Evolutionary conservation across 2,888 invertebrate genomes (phyloP).

Genomic region (Tricholauxania praeusta): DNA sequence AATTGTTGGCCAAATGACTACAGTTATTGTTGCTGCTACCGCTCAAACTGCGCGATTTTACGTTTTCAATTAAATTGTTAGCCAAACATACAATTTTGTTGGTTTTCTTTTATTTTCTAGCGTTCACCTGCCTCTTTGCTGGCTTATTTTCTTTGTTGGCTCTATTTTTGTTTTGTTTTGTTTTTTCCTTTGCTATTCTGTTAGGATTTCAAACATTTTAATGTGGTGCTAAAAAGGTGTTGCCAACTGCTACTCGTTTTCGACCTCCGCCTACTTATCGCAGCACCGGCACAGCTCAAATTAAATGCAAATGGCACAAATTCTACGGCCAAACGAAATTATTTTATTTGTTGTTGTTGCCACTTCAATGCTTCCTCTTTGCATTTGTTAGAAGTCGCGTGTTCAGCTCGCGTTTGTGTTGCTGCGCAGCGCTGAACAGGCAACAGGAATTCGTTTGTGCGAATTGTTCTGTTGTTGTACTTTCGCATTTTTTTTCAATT

Average conservation of each 20-base stretch:
- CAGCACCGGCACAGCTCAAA: neutral
- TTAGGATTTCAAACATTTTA: slow-evolving; percentile 29
- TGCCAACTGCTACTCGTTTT: slow-evolving; percentile 13
- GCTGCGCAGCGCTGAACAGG: too few species aligned
- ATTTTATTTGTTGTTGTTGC: neutral
- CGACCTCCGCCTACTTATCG: neutral
- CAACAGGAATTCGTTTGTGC: slow-evolving; percentile 3
- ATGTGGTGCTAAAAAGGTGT: slow-evolving; percentile 38
- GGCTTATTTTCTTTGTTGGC: too few species aligned
- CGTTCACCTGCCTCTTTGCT: too few species aligned
- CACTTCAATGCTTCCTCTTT: neutral
- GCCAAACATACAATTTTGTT: slow-evolving; percentile 12
- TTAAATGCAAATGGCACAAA: slow-evolving; percentile 23
- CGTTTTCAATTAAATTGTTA: slow-evolving; percentile 34
- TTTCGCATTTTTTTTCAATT: neutral
- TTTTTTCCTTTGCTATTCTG: neutral
- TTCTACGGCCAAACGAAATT: neutral
- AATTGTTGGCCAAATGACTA: slow-evolving; percentile 15
- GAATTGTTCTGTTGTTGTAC: neutral
- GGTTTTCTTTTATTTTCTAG: too few species aligned
- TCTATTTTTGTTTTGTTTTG: too few species aligned
- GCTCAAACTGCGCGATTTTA: too few species aligned
- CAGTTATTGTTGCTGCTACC: too few species aligned
- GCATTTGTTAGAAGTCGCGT: slow-evolving; percentile 12
- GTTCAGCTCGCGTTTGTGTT: neutral